These are phyloP conservation scores for Hirtodrosophila histrioides DNA, from an alignment of 2,888 invertebrate species.

Conservation along the genomic window DNA sequence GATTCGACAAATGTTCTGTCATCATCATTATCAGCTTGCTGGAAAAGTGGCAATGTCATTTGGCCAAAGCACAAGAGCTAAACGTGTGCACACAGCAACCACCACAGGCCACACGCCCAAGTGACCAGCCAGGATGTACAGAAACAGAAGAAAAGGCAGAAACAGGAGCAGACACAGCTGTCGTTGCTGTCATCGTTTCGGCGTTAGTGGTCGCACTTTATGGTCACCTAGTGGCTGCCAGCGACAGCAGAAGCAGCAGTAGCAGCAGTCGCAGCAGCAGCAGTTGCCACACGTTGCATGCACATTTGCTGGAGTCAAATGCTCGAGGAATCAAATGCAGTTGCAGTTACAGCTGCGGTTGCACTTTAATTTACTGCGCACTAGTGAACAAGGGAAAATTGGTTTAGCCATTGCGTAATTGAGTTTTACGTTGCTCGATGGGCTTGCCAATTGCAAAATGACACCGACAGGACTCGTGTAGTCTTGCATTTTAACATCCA, in stretches of 20 bases:
- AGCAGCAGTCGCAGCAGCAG: slow-evolving; percentile 18
- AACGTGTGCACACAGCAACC: slow-evolving; percentile 43
- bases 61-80: slow-evolving; percentile 27
- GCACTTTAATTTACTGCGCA: slow-evolving; percentile 46
- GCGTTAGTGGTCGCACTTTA: slow-evolving; percentile 49
- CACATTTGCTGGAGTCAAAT: slow-evolving; percentile 22
- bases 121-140: neutral
- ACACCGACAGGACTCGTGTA: slow-evolving; percentile 5
- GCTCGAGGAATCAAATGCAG: slow-evolving; percentile 38
- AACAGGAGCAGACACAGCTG: slow-evolving; percentile 16
- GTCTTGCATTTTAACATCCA: too few species aligned
- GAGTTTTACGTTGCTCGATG: slow-evolving; percentile 51
- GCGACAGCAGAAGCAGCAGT: slow-evolving; percentile 11
- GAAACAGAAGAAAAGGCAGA: neutral
- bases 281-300: slow-evolving; percentile 20
- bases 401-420: slow-evolving; percentile 55
- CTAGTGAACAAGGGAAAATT: slow-evolving; percentile 32
- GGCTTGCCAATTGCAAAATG: slow-evolving; percentile 1
- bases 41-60: slow-evolving; percentile 56
- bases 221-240: slow-evolving; percentile 59
- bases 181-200: slow-evolving; percentile 34
- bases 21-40: slow-evolving; percentile 69
- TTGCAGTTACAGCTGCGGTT: slow-evolving; percentile 17
- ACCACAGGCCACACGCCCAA: slow-evolving; percentile 9
- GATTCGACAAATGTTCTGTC: slow-evolving; percentile 71